Conservation (phyloP, 2,888 invertebrate species). For the Dimorphilus gyrociliatus region DNA sequence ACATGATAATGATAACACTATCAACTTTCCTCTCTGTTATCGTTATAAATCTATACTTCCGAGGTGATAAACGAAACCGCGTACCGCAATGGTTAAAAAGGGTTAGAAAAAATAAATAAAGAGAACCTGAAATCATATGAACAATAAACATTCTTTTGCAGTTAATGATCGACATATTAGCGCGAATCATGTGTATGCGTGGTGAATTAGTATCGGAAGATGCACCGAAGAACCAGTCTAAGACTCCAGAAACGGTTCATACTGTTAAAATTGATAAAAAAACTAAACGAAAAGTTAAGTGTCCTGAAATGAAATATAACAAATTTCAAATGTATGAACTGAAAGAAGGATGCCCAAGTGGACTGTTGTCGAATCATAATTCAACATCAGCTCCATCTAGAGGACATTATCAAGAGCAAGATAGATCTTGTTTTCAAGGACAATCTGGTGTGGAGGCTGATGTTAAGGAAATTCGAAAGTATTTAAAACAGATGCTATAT, state of each 20-base stretch:
- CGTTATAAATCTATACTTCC: slow-evolving; percentile 10
- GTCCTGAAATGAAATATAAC: slow-evolving; percentile 8
- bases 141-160: slow-evolving; percentile 5
- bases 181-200: slow-evolving; percentile 9
- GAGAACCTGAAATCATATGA: background rate
- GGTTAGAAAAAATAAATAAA: slow-evolving; percentile 1
- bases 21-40: slow-evolving; percentile 10
- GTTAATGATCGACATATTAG: slow-evolving; percentile 9
- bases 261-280: slow-evolving; percentile 2
- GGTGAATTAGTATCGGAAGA: slow-evolving; percentile 6
- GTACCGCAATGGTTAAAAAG: slow-evolving; percentile 6
- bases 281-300: slow-evolving; percentile 4
- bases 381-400: slow-evolving; percentile 1
- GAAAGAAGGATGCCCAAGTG: slow-evolving; percentile 5
- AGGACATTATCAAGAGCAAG: too few relatives aligned
- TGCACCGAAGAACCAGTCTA: slow-evolving; percentile 1
- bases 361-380: slow-evolving; percentile 4
- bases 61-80: slow-evolving; percentile 6
- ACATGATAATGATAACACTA: slow-evolving; percentile 11
- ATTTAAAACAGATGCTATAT: slow-evolving; percentile 16
- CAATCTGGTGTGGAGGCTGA: slow-evolving; percentile 24
- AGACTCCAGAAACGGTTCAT: background rate
- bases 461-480: slow-evolving; percentile 22
- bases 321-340: slow-evolving; percentile 9
- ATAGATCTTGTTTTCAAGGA: too few relatives aligned